Evolutionary conservation across 1,140 invertebrate genomes (phyloP).

Genomic region (Adoxophyes honmai): DNA sequence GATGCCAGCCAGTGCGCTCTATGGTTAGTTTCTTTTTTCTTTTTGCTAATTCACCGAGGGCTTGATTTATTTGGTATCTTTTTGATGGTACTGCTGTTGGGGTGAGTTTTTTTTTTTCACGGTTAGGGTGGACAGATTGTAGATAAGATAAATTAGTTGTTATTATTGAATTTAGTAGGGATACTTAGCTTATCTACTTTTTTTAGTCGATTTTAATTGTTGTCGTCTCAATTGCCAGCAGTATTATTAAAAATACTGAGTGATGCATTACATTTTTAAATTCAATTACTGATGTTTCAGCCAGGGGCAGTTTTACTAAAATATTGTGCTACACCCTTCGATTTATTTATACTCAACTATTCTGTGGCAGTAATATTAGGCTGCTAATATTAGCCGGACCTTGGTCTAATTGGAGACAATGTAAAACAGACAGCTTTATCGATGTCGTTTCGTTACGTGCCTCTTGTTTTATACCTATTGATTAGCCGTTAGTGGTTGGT

Average conservation of each 20-base stretch:
- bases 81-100: background rate
- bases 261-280: no score
- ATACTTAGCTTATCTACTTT: background rate
- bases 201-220: background rate
- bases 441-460: no score
- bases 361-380: no score
- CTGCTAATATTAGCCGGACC: background rate
- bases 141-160: constrained; percentile 6
- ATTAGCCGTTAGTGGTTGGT: no score
- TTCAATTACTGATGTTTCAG: no score
- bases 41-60: constrained; percentile 21
- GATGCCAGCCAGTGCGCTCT: background rate
- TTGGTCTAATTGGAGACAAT: background rate
- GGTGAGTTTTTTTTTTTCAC: background rate
- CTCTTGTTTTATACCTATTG: no score
- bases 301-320: no score
- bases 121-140: background rate
- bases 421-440: no score
- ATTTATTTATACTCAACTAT: no score
- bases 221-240: background rate
- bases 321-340: no score
- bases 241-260: no score
- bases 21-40: constrained; percentile 12
- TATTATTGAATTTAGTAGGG: constrained; percentile 8
- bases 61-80: constrained; percentile 10